Evolutionary conservation across 2,113 vertebrate species (phyloP).

Genomic region (Echinops telfairi): DNA sequence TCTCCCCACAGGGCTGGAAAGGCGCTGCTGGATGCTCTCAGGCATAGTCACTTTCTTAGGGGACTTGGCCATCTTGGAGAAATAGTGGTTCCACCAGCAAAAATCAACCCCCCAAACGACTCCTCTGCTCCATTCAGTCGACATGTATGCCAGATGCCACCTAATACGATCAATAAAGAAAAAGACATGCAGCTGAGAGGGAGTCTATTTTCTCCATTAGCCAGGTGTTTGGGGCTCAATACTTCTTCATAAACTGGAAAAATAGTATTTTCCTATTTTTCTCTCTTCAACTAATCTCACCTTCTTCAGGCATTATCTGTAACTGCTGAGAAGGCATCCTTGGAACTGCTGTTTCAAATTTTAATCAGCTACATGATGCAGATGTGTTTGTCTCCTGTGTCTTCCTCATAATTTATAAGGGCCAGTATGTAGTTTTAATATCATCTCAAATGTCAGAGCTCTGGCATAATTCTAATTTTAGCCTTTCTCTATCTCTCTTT

Average conservation of each 20-base stretch:
- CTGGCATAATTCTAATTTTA: conserved; percentile 67
- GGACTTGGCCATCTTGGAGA: neutral
- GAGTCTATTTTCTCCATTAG: conserved; percentile 22
- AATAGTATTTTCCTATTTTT: conserved; percentile 58
- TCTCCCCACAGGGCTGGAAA: neutral
- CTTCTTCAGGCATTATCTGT: conserved; percentile 64
- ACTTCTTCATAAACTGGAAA: neutral
- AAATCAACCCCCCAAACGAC: neutral
- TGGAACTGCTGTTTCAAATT: conserved; percentile 39
- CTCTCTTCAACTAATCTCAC: conserved; percentile 62
- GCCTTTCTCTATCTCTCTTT: conserved; percentile 45
- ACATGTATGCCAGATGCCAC: neutral
- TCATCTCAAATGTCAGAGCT: conserved; percentile 76
- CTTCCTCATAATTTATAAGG: conserved; percentile 72
- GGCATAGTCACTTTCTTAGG: fast-evolving
- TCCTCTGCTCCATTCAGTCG: neutral
- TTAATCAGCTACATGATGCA: conserved; percentile 67
- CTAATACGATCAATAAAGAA: neutral
- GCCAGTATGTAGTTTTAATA: conserved; percentile 72
- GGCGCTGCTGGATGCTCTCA: no score
- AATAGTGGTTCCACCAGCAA: neutral
- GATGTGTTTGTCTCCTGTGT: conserved; percentile 75
- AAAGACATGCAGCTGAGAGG: neutral
- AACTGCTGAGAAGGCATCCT: conserved; percentile 42
- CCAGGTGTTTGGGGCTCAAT: conserved; percentile 25